Evolutionary conservation across 2,113 vertebrate species (phyloP).

Genomic region (Heterochromis multidens): DNA sequence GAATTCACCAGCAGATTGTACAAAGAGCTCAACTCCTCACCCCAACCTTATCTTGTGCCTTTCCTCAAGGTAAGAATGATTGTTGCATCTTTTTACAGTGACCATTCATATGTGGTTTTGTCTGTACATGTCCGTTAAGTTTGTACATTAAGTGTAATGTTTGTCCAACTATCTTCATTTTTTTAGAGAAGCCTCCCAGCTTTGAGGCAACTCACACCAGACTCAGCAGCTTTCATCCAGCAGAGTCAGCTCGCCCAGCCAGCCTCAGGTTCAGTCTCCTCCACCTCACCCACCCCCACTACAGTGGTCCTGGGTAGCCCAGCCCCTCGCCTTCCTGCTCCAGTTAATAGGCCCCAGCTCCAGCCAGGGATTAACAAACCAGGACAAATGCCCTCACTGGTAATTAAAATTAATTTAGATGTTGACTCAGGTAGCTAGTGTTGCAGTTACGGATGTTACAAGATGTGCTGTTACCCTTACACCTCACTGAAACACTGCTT

Average conservation of each 20-base stretch:
- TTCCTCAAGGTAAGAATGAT: slow-evolving; percentile 88
- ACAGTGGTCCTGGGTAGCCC: slow-evolving; percentile 53
- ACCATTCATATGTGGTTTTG: not conserved
- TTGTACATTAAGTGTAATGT: not conserved
- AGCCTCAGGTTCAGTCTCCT: slow-evolving; percentile 77
- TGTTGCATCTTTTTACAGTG: not conserved
- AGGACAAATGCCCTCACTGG: slow-evolving; percentile 82
- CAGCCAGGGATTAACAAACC: slow-evolving; percentile 85
- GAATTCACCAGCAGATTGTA: slow-evolving; percentile 97
- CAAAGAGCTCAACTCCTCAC: slow-evolving; percentile 96
- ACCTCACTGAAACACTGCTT: not conserved
- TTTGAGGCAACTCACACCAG: slow-evolving; percentile 94
- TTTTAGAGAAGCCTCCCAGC: slow-evolving; percentile 93
- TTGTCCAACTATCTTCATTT: not conserved
- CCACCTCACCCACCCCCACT: slow-evolving; percentile 56
- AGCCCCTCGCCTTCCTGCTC: slow-evolving; percentile 59
- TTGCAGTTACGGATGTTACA: not conserved
- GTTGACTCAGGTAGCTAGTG: not conserved
- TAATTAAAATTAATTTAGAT: slow-evolving; percentile 26
- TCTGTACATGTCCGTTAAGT: not conserved
- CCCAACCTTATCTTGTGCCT: slow-evolving; percentile 99
- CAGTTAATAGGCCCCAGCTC: slow-evolving; percentile 83
- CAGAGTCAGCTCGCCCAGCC: slow-evolving; percentile 89
- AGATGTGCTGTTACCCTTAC: not conserved
- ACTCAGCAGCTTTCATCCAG: slow-evolving; percentile 94